Base-by-base conservation (phyloP, 2,888 invertebrate genomes). In the Alloscopus bannaensis region DNA sequence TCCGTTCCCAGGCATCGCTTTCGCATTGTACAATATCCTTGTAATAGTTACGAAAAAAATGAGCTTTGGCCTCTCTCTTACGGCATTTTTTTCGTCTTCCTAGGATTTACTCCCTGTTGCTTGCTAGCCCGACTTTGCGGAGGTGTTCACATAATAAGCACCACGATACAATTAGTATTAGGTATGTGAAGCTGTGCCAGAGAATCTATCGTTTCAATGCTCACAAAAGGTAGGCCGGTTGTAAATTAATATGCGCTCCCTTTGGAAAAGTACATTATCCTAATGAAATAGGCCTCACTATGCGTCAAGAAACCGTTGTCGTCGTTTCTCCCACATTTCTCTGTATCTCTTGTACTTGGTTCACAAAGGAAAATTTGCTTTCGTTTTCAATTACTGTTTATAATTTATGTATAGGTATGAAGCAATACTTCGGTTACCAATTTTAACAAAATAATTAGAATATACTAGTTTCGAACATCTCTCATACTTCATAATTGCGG, bases 241-340 rank as follows among this genome's bases (percentile, higher is more conserved):
- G 36, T 36, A 36, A 36, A 36, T n/a, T n/a, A 13, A 36, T 13
- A 36, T 8, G 36, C 36, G 36, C 6, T 13, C 18, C n/a, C 45
- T 4, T 45, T 45, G 13, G 45, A 4, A 18, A 11, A n/a, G 4
- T 45, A 45, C 45, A 45, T 11, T 16, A 4, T 16, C 45, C 45
- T 45, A 45, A 16, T 45, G n/a, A 3, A 4, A n/a, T 3, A 18
- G 20, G 52, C 52, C 52, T 52, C 52, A 52, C 20, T 11, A 22
- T 52, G 52, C 52, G 52, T 52, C n/a, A 20, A 52, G 52, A 52
- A 52, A 3, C 52, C 52, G 52, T 52, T 52, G 6, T 36, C 13
- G 36, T 13, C 36, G 13, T 36, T 6, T 6, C 13, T 36, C 13
- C 13, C 13, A 36, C 6, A 13, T 36, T 36, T 36, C 13, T 8